Evolutionary conservation across 2,888 invertebrate genomes (phyloP), one percentile per base, ranked within the genome.

Genomic region (Drosophila diplacantha): DNA sequence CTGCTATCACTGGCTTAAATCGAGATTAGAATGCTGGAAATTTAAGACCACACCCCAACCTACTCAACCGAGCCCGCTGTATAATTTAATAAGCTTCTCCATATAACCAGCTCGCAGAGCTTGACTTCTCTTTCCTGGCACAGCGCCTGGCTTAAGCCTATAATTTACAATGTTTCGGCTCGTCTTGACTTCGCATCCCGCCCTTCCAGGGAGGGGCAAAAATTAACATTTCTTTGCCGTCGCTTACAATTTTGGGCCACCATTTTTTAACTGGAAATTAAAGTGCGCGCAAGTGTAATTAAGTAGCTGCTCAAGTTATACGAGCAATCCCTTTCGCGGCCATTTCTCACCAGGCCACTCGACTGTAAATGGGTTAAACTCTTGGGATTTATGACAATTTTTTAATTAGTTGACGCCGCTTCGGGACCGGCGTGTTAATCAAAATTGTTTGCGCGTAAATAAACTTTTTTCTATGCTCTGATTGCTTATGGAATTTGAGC

Each of bases 271-370:
- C 65, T 72, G 57, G 68, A 81, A 79, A 82, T 79, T 79, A 81
- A 83, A 79, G 84, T 82, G 82, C 72, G 79, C 80, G 84, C 82
- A 76, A 79, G 84, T 83, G 79, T 79, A 83, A 79, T 79, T 79
- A 79, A 79, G 82, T 83, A 80, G 82, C 76, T 80, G 76, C 73
- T 71, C 61, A 76, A 75, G 52, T 61, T 75, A 69, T 69, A 59
- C 35, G 34, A 16, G 69, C 58, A 81, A 73, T 74, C 65, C 77
- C 62, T 66, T 66, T 61, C 32, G 49, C 18, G 59, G 44, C 76
- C 76, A 78, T 83, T 75, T 73, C 72, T 81, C 59, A 69, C 39
- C 62, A 62, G 59, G 51, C 63, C 61, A 79, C 63, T 83, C 80
- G 54, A 73, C 74, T 75, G 83, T 66, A 50, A 81, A 82, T 64